Percentiles rank a stretch among this genome's conserved stretches.
Conservation (phyloP, 2,797 vertebrate genomes). For the Euthynnus affinis region DNA sequence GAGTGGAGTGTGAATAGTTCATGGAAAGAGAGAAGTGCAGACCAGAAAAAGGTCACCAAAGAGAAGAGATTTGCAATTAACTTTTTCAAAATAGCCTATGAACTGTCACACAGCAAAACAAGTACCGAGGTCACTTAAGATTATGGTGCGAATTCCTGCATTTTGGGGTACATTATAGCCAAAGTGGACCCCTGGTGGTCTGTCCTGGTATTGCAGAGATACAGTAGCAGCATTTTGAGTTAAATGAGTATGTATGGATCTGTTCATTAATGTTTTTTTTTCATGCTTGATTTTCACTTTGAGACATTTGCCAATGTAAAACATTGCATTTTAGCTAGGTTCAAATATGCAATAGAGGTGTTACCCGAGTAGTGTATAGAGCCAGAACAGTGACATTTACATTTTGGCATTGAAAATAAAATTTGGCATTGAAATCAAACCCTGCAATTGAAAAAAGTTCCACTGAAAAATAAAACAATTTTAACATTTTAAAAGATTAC, state of each 20-base stretch:
- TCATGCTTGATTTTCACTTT: background rate
- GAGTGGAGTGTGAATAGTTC: constrained; percentile 32
- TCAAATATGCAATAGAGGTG: background rate
- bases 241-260: background rate
- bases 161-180: background rate
- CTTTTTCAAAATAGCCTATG: too few relatives aligned
- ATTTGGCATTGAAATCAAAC: too few relatives aligned
- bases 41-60: constrained; percentile 6
- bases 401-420: too few relatives aligned
- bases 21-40: constrained; percentile 48
- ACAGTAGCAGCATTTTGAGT: background rate
- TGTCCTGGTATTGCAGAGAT: background rate
- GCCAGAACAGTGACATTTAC: too few relatives aligned
- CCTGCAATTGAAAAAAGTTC: too few relatives aligned
- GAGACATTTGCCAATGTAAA: too few relatives aligned
- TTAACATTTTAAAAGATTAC: too few relatives aligned
- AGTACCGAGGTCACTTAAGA: too few relatives aligned
- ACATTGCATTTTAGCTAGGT: background rate
- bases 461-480: too few relatives aligned
- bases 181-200: background rate
- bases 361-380: too few relatives aligned
- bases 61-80: background rate
- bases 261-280: background rate
- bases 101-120: background rate
- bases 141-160: background rate